Evolutionary conservation across 2,113 vertebrate species (phyloP).

Genomic region (Pollimyrus isidori): DNA sequence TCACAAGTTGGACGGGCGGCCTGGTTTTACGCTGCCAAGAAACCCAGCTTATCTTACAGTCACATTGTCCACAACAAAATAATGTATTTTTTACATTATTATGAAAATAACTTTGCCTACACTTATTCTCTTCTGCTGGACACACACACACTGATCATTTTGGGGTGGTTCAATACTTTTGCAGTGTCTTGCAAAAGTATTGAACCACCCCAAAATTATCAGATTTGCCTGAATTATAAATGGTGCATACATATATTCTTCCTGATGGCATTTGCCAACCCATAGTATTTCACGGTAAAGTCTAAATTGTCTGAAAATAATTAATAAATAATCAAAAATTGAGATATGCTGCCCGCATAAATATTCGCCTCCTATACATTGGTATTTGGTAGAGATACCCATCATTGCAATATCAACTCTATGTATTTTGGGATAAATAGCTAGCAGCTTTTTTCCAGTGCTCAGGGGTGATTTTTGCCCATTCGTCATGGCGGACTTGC

Average conservation of each 20-base stretch:
- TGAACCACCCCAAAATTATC: not conserved
- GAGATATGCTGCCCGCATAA: not conserved
- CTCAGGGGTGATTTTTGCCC: not conserved
- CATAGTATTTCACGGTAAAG: not conserved
- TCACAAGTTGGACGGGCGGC: not conserved
- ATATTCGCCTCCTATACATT: not conserved
- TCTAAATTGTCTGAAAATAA: not conserved
- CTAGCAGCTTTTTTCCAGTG: not conserved
- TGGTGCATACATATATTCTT: not conserved
- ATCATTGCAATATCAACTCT: not conserved
- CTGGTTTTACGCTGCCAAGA: not conserved
- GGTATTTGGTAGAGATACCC: not conserved
- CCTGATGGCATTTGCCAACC: not conserved
- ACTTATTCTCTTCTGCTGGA: not conserved
- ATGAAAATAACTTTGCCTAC: not conserved
- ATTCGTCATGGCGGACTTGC: not conserved
- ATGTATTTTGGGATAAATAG: not conserved
- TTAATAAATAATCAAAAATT: not conserved
- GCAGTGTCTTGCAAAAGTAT: not conserved
- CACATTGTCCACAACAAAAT: not conserved
- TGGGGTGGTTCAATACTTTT: too few relatives aligned
- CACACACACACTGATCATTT: too few relatives aligned
- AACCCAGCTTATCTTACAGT: not conserved
- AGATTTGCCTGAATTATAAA: not conserved
- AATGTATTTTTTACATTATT: not conserved